A percentile compares a stretch with the other conserved stretches of the same genome.
phyloP scores from a whole-genome alignment of 2,888 invertebrate genomes.

The Buathra laborator region DNA sequence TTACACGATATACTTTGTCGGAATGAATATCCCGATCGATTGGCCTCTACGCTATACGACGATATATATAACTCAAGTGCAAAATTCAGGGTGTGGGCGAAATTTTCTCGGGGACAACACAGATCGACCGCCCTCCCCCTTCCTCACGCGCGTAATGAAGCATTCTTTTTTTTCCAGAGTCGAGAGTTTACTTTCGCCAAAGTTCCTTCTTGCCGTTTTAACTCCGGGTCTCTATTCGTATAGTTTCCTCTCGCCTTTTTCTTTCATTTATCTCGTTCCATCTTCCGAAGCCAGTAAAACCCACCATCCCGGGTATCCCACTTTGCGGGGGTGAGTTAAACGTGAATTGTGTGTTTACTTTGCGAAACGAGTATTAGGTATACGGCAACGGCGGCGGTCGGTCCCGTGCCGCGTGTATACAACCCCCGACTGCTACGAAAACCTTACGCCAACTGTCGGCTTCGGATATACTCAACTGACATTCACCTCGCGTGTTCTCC shows the following conservation, averaged over 20 bases:
- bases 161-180: slow-evolving; percentile 69
- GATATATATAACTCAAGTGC: background rate
- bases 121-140: slow-evolving; percentile 24
- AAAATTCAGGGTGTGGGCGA: background rate
- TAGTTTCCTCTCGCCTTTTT: slow-evolving; percentile 5
- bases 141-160: slow-evolving; percentile 67
- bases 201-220: slow-evolving; percentile 59
- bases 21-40: slow-evolving; percentile 4
- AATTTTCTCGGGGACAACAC: background rate
- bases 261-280: slow-evolving; percentile 14
- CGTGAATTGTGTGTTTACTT: slow-evolving; percentile 73
- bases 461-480: slow-evolving; percentile 57
- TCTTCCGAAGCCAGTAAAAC: slow-evolving; percentile 56
- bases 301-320: slow-evolving; percentile 57
- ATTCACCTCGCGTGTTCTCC: slow-evolving; percentile 66
- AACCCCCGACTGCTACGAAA: background rate
- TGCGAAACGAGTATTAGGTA: slow-evolving; percentile 73
- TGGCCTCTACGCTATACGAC: slow-evolving; percentile 19
- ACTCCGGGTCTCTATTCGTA: slow-evolving; percentile 38
- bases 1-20: too few species aligned
- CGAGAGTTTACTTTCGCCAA: slow-evolving; percentile 69
- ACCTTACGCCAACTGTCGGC: slow-evolving; percentile 51
- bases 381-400: slow-evolving; percentile 33
- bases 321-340: slow-evolving; percentile 67
- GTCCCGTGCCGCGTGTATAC: slow-evolving; percentile 45